Evolutionary conservation across 2,797 vertebrate species (phyloP), one percentile per base, ranked within the genome.

Genomic region (Semaprochilodus insignis): DNA sequence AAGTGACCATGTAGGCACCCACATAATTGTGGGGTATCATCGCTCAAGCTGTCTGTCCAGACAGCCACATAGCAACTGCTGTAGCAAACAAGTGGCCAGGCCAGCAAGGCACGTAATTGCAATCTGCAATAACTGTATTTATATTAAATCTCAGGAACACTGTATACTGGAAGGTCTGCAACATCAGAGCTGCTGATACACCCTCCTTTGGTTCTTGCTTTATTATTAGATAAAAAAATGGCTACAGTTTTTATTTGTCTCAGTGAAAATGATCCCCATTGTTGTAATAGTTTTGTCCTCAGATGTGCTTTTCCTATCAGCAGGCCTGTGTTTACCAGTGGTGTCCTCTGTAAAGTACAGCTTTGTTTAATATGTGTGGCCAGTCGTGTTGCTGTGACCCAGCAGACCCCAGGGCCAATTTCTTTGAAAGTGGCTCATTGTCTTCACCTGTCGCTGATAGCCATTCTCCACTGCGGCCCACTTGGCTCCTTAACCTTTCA

Each of bases 371-470:
- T 36, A 36, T 36, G 52, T 31, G 25, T 27, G 70, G 48, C 25
- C 70, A 25, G 72, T 57, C 54, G 17, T 36, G 52, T 19, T 17
- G 51, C 54, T 34, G 52, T 34, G 54, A 74, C 52, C 72, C 72
- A n/a, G 72, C 17, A 6, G 31, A 34, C 72, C 25, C 52, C 17
- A 3, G 54, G 52, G 27, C 25, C 52, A 34, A 57, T 74, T 57
- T 57, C 72, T 52, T 57, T 40, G 27, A 74, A 36, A 36, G 48
- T 72, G 48, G 48, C 70, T 72, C 48, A 27, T 25, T 57, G 72
- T 34, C 54, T 14, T 34, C 52, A 31, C 52, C 27, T 34, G 25
- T 74, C 16, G 16, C 72, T 57, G 72, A 57, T 57, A 21, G 52
- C 27, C 52, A 6, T 14, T 74, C 52, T 59, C 40, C 27, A 59